Percentiles rank a stretch among this genome's conserved stretches.
Conservation (phyloP, 2,113 vertebrate species). For the Vulpes lagopus region DNA sequence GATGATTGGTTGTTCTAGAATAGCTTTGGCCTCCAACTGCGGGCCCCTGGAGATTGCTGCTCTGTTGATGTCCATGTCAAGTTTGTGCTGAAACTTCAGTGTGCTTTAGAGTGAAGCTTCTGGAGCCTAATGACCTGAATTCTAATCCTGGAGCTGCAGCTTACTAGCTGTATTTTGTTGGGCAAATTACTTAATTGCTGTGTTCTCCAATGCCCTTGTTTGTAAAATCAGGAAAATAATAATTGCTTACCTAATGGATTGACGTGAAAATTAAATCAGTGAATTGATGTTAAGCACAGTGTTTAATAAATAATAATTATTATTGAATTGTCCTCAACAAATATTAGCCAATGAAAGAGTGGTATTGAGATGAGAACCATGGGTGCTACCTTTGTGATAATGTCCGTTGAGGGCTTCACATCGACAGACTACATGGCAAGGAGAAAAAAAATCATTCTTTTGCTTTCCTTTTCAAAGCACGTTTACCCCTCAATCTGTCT, state of each 20-base stretch:
- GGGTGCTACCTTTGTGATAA: background rate
- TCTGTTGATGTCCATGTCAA: background rate
- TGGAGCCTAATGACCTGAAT: background rate
- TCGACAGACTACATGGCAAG: background rate
- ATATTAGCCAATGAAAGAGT: background rate
- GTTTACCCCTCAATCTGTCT: background rate
- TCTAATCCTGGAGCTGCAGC: background rate
- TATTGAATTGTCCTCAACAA: background rate
- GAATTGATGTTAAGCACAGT: background rate
- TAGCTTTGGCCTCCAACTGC: background rate
- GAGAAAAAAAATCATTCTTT: background rate
- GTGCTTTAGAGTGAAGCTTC: background rate
- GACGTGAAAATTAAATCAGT: background rate
- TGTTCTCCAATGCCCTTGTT: background rate
- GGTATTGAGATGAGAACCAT: background rate
- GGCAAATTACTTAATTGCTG: background rate
- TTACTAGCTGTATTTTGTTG: background rate
- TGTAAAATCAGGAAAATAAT: conserved; percentile 15
- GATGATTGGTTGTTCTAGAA: background rate
- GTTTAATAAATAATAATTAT: background rate
- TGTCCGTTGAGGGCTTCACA: background rate
- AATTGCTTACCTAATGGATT: background rate
- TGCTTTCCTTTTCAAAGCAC: background rate
- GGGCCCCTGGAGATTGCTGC: background rate
- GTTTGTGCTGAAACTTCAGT: background rate